Evolutionary conservation across 2,113 vertebrate species (phyloP), one percentile per base, ranked within the genome.

Genomic region (Charina bottae): DNA sequence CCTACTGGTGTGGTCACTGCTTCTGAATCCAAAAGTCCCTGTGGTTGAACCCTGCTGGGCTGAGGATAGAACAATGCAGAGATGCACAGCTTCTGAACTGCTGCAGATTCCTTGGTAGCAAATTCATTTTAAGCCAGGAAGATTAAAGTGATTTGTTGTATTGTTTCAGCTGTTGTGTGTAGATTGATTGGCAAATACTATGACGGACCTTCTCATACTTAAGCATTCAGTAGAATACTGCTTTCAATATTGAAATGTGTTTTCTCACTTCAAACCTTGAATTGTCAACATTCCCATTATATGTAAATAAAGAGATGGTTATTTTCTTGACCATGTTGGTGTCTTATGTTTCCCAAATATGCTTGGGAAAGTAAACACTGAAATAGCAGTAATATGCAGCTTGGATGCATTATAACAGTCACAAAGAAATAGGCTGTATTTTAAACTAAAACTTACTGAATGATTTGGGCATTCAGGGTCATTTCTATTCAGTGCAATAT

Each of bases 81-180:
- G 13, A 0, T 91, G 95, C 96, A 93, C 62, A 92, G 92, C 93
- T 97, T 97, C 93, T 96, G 91, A 94, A 96, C 92, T 91, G 94
- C 94, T 94, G 96, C 90, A 93, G 93, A 95, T 97, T 96, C 94
- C 96, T 97, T 96, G 95, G 94, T 96, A 94, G 96, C 95, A 93
- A 78, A 95, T 95, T 92, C 94, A 96, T 96, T 94, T 95, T 96
- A 96, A 97, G 95, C 94, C 42, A 68, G 93, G 95, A 96, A 97
- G 97, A 97, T 98, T 96, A 97, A 97, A 98, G 96, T 93, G 95
- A 97, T 97, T 89, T 93, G 95, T 94, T 91, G 37, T 97, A 96
- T 97, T 92, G 97, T 97, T 97, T 97, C 96, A 97, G 97, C 96
- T 97, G 96, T 95, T 95, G 85, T 9, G 46, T 93, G 88, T 95